Conservation (phyloP, 2,113 vertebrate species). For the Dromaius novaehollandiae region DNA sequence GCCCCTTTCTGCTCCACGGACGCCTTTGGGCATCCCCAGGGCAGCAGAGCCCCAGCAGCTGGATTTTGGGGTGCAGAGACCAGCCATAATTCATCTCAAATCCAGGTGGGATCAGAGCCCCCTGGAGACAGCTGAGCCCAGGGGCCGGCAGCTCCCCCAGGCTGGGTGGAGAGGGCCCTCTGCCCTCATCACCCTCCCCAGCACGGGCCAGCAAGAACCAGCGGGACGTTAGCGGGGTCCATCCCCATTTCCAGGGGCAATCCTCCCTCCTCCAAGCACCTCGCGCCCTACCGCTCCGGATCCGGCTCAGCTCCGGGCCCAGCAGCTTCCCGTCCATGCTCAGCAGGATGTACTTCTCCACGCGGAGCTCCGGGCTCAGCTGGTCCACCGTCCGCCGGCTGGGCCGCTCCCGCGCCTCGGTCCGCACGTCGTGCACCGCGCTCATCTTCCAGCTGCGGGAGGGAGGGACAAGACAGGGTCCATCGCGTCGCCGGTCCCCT, state of each 20-base stretch:
- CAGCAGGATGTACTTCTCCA: background rate
- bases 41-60: background rate
- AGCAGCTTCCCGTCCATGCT: background rate
- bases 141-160: background rate
- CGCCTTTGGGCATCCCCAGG: background rate
- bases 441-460: background rate
- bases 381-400: background rate
- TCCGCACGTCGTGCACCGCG: background rate
- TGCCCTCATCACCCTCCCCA: background rate
- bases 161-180: background rate
- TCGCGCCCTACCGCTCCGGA: background rate
- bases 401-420: background rate
- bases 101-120: background rate
- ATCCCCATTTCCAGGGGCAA: accelerated
- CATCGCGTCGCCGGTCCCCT: accelerated
- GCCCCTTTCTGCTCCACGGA: background rate
- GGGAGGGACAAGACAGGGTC: background rate
- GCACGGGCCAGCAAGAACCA: background rate
- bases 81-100: background rate
- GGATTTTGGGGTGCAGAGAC: background rate
- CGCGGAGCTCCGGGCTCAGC: background rate
- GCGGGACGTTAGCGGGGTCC: too few relatives aligned
- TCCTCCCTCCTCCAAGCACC: too few relatives aligned
- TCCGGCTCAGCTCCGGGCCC: background rate
- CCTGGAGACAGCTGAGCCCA: background rate